Evolutionary conservation across 2,113 vertebrate species (phyloP).

Genomic region (Pedetes capensis): DNA sequence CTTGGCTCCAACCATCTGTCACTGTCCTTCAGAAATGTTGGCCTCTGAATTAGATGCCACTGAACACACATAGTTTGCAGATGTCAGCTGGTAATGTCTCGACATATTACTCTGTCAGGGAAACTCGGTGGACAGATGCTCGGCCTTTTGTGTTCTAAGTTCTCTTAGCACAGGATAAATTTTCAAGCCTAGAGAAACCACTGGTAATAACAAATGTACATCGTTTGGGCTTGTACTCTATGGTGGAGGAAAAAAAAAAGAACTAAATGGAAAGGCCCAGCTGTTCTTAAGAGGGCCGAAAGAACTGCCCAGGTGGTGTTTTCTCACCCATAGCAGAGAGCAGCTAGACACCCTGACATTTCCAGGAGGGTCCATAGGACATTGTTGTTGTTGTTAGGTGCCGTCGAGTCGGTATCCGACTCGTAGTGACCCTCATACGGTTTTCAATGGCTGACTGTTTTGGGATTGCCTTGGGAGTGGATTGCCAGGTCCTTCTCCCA

Average conservation of each 20-base stretch:
- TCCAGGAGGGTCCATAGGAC: background rate
- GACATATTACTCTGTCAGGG: background rate
- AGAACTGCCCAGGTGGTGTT: background rate
- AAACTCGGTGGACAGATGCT: background rate
- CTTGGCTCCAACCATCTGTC: background rate
- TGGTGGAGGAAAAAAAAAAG: background rate
- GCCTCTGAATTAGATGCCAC: background rate
- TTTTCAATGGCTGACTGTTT: too few species aligned
- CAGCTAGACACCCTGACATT: background rate
- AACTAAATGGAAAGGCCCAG: background rate
- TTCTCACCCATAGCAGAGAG: background rate
- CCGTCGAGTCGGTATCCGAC: too few species aligned
- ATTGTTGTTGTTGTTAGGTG: too few species aligned
- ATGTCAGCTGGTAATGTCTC: background rate
- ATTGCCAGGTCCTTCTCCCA: too few species aligned
- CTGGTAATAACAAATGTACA: background rate
- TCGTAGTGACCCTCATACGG: too few species aligned
- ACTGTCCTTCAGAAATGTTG: background rate
- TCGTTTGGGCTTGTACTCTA: background rate
- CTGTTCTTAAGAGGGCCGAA: background rate
- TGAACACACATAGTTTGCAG: background rate
- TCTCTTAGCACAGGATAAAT: constrained; percentile 24
- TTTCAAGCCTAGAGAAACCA: constrained; percentile 23
- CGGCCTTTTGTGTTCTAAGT: background rate
- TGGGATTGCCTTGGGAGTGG: too few species aligned